phyloP scores from a whole-genome alignment of 1,140 invertebrate genomes.

The Tetraneura akinire region DNA sequence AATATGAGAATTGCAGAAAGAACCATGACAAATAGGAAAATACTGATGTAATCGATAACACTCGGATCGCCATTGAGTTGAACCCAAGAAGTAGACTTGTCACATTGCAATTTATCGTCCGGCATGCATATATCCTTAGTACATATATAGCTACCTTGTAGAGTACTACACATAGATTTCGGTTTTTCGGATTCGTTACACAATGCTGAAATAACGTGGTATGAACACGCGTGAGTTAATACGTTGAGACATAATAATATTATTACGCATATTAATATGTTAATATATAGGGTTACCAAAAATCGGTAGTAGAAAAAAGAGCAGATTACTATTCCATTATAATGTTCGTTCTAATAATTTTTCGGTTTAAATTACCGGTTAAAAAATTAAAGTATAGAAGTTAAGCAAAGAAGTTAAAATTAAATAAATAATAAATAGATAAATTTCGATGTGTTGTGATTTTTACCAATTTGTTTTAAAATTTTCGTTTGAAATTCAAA shows the following conservation, averaged over 20 bases:
- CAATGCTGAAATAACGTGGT: background rate
- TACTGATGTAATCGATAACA: background rate
- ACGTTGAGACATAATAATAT: background rate
- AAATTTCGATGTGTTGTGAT: too few species aligned
- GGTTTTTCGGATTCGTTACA: slow-evolving; percentile 40
- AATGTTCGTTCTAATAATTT: too few species aligned
- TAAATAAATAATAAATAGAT: too few species aligned
- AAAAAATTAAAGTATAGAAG: too few species aligned
- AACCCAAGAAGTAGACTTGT: slow-evolving; percentile 13
- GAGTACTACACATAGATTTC: slow-evolving; percentile 40
- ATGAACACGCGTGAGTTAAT: background rate
- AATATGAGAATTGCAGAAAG: slow-evolving; percentile 1
- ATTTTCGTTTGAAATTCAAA: too few species aligned
- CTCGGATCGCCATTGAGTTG: background rate
- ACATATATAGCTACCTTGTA: slow-evolving; percentile 45
- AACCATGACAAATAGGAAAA: slow-evolving; percentile 11
- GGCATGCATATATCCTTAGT: slow-evolving; percentile 45
- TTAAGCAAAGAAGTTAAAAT: too few species aligned
- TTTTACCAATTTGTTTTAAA: too few species aligned
- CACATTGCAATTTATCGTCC: slow-evolving; percentile 33
- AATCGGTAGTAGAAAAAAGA: too few species aligned
- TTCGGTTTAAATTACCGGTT: too few species aligned
- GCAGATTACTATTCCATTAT: too few species aligned
- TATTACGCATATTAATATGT: too few species aligned
- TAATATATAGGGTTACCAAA: too few species aligned